Conservation (phyloP, 1,140 invertebrate species). For the Cotesia typhae region DNA sequence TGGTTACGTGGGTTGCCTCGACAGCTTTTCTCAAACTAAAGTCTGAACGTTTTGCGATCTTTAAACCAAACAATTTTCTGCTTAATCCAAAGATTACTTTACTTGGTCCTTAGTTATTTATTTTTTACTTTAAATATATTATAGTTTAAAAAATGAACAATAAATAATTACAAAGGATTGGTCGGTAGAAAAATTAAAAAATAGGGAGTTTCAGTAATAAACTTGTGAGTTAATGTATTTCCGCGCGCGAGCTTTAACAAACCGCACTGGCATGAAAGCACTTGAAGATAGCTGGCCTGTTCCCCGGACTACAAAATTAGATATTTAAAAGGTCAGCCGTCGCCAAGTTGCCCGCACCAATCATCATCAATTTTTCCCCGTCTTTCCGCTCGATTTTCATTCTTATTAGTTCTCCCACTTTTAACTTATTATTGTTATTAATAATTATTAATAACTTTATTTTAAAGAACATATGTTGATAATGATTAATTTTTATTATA, state of each 20-base stretch:
- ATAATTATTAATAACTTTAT: background rate
- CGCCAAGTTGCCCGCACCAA: constrained; percentile 48
- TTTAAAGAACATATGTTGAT: too few species aligned
- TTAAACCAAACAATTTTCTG: constrained; percentile 42
- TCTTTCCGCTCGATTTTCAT: constrained; percentile 24
- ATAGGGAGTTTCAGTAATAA: background rate
- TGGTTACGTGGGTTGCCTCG: constrained; percentile 72
- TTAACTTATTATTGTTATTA: constrained; percentile 16
- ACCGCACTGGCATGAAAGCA: constrained; percentile 24
- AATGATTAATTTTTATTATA: too few species aligned
- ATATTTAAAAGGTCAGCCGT: constrained; percentile 61
- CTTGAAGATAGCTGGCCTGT: constrained; percentile 43
- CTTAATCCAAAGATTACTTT: background rate
- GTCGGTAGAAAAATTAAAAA: background rate
- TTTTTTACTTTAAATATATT: too few species aligned
- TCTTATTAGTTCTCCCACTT: constrained; percentile 25
- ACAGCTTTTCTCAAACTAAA: constrained; percentile 74
- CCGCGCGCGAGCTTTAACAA: constrained; percentile 6
- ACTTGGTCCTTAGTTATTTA: too few species aligned
- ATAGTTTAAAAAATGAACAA: too few species aligned
- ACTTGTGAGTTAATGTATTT: background rate
- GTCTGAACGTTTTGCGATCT: constrained; percentile 72
- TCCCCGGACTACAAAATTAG: constrained; percentile 58
- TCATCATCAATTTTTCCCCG: constrained; percentile 41
- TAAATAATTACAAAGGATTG: too few species aligned